A percentile compares a stretch with the other conserved stretches of the same genome.
These are phyloP conservation scores for Paradoxurus hermaphroditus DNA, from an alignment of 2,113 vertebrate species.

Conservation along the genomic window DNA sequence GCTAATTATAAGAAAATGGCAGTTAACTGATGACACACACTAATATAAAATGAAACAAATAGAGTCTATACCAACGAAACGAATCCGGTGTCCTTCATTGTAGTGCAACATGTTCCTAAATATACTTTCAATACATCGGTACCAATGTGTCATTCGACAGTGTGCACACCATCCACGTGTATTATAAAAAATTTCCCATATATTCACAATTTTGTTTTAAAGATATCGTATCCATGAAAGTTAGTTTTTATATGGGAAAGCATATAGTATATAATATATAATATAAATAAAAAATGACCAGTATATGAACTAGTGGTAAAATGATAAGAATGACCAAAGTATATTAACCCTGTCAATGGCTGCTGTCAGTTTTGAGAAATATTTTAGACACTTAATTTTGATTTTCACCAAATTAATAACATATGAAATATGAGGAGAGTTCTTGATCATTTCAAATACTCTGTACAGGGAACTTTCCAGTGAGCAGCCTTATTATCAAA, in stretches of 20 bases:
- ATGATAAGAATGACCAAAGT: not conserved
- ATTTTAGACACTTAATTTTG: not conserved
- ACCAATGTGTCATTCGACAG: not conserved
- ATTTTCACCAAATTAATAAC: not conserved
- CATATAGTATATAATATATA: not conserved
- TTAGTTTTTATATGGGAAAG: not conserved
- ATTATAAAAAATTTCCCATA: not conserved
- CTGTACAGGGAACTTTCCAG: not conserved
- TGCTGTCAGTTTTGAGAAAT: not conserved
- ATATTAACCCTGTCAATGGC: not conserved
- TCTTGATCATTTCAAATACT: not conserved
- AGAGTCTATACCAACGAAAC: not conserved
- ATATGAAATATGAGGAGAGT: not conserved
- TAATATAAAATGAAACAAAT: not conserved
- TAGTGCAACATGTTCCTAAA: not conserved
- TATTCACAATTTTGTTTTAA: not conserved
- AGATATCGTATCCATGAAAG: not conserved
- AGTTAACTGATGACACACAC: not conserved
- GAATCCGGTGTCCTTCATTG: not conserved
- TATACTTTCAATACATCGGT: not conserved
- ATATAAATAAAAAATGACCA: not conserved
- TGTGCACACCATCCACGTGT: not conserved
- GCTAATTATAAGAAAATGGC: not conserved
- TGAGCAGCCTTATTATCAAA: not conserved
- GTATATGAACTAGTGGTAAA: not conserved